Conservation (phyloP, 2,113 vertebrate species). For the Poeciliopsis turrubarensis region DNA sequence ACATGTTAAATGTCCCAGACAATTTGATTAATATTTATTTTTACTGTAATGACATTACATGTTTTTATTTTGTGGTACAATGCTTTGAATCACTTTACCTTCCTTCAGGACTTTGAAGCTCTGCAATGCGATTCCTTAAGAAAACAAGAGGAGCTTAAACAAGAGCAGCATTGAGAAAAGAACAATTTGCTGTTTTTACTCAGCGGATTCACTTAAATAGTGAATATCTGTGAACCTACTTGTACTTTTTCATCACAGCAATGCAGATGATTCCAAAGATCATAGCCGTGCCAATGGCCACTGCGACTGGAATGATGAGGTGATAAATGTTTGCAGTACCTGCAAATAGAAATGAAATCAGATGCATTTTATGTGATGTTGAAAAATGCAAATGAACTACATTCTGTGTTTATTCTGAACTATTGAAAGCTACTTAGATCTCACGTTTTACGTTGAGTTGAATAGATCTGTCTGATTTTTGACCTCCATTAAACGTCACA, state of each 20-base stretch:
- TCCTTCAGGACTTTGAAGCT: too few relatives aligned
- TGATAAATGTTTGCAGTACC: slow-evolving; percentile 49
- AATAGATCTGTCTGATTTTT: accelerated
- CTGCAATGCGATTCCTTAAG: too few relatives aligned
- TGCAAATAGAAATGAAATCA: slow-evolving; percentile 7
- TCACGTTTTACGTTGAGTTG: slow-evolving; percentile 68
- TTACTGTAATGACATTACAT: too few relatives aligned
- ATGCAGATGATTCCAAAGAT: slow-evolving; percentile 61
- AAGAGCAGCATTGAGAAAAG: too few relatives aligned
- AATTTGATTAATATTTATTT: neutral
- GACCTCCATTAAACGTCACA: slow-evolving; percentile 20
- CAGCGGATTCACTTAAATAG: too few relatives aligned
- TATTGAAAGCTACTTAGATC: neutral
- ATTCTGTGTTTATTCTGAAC: too few relatives aligned
- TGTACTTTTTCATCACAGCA: slow-evolving; percentile 72
- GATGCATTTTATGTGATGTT: neutral
- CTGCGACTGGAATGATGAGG: slow-evolving; percentile 65
- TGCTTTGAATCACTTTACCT: neutral
- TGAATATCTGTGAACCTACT: slow-evolving; percentile 50
- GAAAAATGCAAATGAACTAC: neutral
- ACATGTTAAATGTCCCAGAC: slow-evolving; percentile 53
- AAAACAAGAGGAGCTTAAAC: too few relatives aligned
- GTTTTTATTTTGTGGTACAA: neutral
- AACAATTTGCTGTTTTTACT: too few relatives aligned
- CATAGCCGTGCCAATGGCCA: slow-evolving; percentile 31